Base-by-base conservation (phyloP, 2,888 invertebrate species). In the Agrotis exclamationis region DNA sequence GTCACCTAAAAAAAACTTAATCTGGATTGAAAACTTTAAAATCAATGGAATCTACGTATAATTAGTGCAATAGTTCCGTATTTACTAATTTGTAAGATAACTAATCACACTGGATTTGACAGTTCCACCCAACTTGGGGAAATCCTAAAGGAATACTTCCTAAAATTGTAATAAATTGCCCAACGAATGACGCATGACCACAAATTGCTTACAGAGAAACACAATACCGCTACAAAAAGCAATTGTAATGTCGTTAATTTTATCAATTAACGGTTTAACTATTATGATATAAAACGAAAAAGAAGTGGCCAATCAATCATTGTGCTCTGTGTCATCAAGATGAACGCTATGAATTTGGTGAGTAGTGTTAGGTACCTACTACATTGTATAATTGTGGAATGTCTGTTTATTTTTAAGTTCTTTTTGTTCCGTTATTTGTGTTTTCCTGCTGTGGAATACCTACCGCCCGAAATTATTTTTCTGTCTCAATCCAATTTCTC, bases 271-370 rank as follows among this genome's bases (percentile, higher is more conserved):
- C 58, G 54, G 57, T 66, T 57, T 5, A 53, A 47, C 57, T n/a
- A 48, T 53, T 39, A 56, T 48, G 44, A 74, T 84, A 85, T 85
- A 84, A 74, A 80, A 66, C 39, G 54, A 63, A 75, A 69, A 33
- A 50, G 1, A 66, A 39, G 58, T 18, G 3, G 6, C 9, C n/a
- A 65, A n/a, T 51, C 39, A 51, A n/a, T 22, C 83, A 85, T 45
- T 67, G 39, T 68, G 63, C 54, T 66, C n/a, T 59, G 73, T 75
- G 71, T 56, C 28, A 50, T 68, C 70, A 84, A 77, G 33, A 84
- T 84, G 84, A 67, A 69, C 70, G 58, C 53, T 33, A 63, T 72
- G 47, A 45, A 58, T 54, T 56, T 70, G 84, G 84, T 84, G 22
- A 83, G 85, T 74, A 28, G 11, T 45, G 13, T 28, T 64, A 45